Evolutionary conservation across 1,140 invertebrate species (phyloP).

Genomic region (Ladona fulva): DNA sequence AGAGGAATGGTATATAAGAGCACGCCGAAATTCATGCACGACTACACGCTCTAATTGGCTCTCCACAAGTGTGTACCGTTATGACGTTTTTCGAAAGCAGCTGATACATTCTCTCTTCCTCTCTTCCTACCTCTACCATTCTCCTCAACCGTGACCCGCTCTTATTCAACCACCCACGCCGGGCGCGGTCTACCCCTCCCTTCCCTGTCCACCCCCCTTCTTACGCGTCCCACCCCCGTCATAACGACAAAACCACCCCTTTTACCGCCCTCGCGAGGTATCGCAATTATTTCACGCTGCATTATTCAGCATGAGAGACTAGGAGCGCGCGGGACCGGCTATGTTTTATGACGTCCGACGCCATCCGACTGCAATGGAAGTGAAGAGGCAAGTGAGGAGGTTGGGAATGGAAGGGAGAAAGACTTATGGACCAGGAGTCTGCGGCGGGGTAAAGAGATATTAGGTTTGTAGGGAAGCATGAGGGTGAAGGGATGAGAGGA

Average conservation of each 20-base stretch:
- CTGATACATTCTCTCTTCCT: neutral
- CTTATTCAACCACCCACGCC: neutral
- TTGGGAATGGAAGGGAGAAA: neutral
- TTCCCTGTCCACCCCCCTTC: neutral
- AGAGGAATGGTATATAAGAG: neutral
- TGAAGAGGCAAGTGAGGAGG: neutral
- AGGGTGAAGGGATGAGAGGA: too few species aligned
- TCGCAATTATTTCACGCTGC: neutral
- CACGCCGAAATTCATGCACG: conserved; percentile 7
- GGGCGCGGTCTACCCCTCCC: neutral
- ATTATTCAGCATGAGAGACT: neutral
- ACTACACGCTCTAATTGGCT: conserved; percentile 4
- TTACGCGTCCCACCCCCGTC: neutral
- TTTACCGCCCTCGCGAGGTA: neutral
- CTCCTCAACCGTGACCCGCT: neutral
- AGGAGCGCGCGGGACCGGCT: neutral
- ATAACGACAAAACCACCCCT: neutral
- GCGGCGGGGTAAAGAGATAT: too few species aligned
- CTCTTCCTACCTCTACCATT: neutral
- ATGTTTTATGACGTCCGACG: neutral
- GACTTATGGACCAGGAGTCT: neutral
- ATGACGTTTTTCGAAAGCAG: conserved; percentile 9
- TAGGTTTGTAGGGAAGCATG: neutral
- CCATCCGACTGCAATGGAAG: neutral
- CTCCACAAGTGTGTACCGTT: neutral